phyloP scores from a whole-genome alignment of 2,797 vertebrate genomes.

The Rhinophrynus dorsalis region DNA sequence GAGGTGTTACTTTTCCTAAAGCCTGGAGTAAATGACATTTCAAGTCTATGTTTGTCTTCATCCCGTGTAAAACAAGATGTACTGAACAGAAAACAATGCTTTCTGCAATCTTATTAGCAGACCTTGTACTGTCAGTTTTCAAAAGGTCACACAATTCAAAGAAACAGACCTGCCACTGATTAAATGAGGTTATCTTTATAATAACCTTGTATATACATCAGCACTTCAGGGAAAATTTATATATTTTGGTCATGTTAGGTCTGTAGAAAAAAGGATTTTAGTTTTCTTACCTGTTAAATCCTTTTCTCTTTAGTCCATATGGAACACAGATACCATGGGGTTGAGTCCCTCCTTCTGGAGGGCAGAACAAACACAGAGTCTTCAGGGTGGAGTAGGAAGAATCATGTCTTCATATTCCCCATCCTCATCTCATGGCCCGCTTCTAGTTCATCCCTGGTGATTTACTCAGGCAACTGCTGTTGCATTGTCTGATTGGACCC shows the following conservation, averaged over 20 bases:
- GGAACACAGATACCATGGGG: no score
- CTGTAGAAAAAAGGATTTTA: no score
- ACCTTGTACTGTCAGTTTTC: neutral
- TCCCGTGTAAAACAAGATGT: constrained; percentile 49
- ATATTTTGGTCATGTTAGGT: neutral
- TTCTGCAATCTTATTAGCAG: constrained; percentile 15
- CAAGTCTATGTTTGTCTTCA: constrained; percentile 34
- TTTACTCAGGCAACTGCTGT: no score
- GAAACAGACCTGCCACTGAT: constrained; percentile 4
- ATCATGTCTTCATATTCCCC: no score
- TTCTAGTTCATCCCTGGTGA: no score
- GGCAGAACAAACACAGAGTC: no score
- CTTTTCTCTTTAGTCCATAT: no score
- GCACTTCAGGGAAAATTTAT: neutral
- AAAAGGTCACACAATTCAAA: constrained; percentile 32
- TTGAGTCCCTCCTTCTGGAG: no score
- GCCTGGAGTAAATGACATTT: constrained; percentile 34
- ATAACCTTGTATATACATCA: neutral
- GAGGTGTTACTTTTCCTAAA: constrained; percentile 1
- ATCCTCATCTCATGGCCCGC: no score
- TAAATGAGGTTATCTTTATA: neutral
- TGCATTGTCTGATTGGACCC: no score
- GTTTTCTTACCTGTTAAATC: no score
- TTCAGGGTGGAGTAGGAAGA: no score
- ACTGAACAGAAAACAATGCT: constrained; percentile 18